Evolutionary conservation across 2,888 invertebrate genomes (phyloP), one percentile per base, ranked within the genome.

Genomic region (Dynastes maya): DNA sequence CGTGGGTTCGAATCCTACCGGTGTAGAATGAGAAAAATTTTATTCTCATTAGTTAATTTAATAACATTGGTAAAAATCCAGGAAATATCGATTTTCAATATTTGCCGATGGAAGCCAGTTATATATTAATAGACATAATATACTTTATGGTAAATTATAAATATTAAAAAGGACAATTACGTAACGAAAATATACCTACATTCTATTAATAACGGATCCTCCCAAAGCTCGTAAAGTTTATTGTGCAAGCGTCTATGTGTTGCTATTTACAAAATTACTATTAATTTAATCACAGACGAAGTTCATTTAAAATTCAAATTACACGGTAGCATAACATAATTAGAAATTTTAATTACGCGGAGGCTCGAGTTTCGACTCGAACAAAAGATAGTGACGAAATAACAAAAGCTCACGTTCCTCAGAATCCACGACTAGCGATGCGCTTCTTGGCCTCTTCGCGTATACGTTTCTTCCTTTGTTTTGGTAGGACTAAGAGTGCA

Each of bases 291-390:
- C 72, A 72, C 45, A 9, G 72, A 58, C 40, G 4, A 72, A 8
- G 40, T 72, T 77, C 61, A 71, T 77, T 70, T 70, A 71, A 70
- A 71, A 71, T 71, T 70, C 71, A 71, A 77, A 77, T 77, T 63
- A 63, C 72, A 16, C 16, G 29, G 70, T 71, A 63, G 68, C 63
- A 61, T 71, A 77, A 77, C 77, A 70, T 77, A 77, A 77, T 77
- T 70, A 77, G 55, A 71, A 70, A 77, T 77, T 63, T 77, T 71
- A 61, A 72, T 72, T 72, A 72, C 40, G 22, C 58, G 27, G 27
- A 58, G 13, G 40, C n/a, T 40, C 37, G 67, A 6, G 29, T 55
- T 61, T 67, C 27, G 49, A 2, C 55, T 72, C 37, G 32, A 37
- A 71, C 55, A 58, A 72, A 40, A 55, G 58, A 40, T 16, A 58